Evolutionary conservation across 2,888 invertebrate species (phyloP), one percentile per base, ranked within the genome.

Genomic region (Drosophila gaucha): DNA sequence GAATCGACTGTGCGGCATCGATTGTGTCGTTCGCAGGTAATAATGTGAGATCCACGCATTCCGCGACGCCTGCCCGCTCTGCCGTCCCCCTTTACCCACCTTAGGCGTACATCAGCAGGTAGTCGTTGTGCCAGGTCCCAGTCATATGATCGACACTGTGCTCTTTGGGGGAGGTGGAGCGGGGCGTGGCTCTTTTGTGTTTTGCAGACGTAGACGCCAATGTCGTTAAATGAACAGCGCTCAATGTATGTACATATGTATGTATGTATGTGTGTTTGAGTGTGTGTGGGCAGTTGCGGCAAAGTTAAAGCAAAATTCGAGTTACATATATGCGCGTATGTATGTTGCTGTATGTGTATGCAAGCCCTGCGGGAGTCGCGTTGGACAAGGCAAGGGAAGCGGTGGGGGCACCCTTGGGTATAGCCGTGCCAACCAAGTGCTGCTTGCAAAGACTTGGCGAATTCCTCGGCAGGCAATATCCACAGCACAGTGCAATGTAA

Each of bases 41-140:
- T 86, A 84, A 86, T 84, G 86, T 86, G 86, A 84, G 84, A 86
- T 86, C 84, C 86, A 88, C 86, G 82, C 88, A 83, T 83, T 85
- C 88, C 88, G 67, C 64, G 51, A 70, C 64, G 67, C 70, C 67
- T 69, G 50, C 38, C 72, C 69, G 28, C 50, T 28, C 18, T 6
- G 35, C 14, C 2, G 26, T 35, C 51, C 39, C 24, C 39, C 41
- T 12, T n/a, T 24, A 6, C 41, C 41, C 22, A 56, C 18, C 33
- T 31, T 39, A 1, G 51, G 14, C 56, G 31, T 55, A 51, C 64
- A 82, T 85, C 86, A 87, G 82, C 86, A 83, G 80, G 82, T 87
- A 85, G 82, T 85, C 67, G 75, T 46, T 46, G 63, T 43, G 54
- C 65, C 43, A 38, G 31, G 62, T 58, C 62, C 58, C 78, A 76